Evolutionary conservation across 2,113 vertebrate genomes (phyloP), one percentile per base, ranked within the genome.

Genomic region (Leucopternis melanops): DNA sequence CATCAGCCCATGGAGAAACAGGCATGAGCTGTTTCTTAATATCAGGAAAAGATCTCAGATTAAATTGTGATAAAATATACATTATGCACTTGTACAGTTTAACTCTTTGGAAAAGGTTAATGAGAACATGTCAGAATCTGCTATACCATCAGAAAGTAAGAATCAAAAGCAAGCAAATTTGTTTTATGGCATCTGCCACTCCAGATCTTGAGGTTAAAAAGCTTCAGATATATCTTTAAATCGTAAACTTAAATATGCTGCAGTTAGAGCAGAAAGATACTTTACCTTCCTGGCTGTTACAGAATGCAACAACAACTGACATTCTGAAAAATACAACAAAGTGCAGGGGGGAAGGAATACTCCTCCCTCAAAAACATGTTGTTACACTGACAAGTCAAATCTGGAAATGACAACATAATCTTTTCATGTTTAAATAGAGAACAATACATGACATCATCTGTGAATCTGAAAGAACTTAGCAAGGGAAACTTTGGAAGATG

Each of bases 21-120:
- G 79, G 82, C 96, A 95, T 86, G 92, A 94, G 94, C 75, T 95
- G 95, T 90, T 96, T 95, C 94, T 95, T 95, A 94, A 96, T 96
- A 96, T 88, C 90, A 92, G 80, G 67, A 93, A 83, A 93, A 94
- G 67, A 96, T 61, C 87, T 95, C 74, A 74, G 74, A 96, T 82
- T 88, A 95, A 96, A 93, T 77, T 81, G 95, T 94, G 95, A 96
- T 96, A 96, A 97, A 97, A 96, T 96, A 96, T 97, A 96, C 95
- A 97, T 96, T 93, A 96, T 96, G 95, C 88, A 92, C 88, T 93
- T 88, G 93, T 94, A 92, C 90, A 81, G 62, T 96, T 95, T 95
- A 97, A 96, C 92, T 96, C 90, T 95, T 96, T 66, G 85, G 90
- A 96, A 96, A 96, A 96, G 96, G 96, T 97, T 97, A 97, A 97